phyloP scores from a whole-genome alignment of 2,888 invertebrate species.

The Prosapia bicincta region DNA sequence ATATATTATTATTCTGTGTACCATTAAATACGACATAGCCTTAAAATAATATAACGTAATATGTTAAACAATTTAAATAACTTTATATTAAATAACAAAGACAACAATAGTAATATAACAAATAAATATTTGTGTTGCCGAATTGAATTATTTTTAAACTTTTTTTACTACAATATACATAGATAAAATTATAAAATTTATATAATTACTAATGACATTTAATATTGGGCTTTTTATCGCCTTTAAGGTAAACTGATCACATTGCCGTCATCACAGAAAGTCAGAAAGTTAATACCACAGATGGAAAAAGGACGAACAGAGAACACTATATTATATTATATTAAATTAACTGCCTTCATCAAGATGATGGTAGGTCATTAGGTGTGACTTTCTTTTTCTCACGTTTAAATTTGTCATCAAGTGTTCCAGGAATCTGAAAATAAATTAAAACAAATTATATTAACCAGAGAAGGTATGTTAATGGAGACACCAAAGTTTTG shows the following conservation, averaged over 20 bases:
- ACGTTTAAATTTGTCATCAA: not conserved
- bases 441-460: not conserved
- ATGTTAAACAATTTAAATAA: not conserved
- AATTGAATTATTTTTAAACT: not conserved
- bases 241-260: not conserved
- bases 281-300: not conserved
- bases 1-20: not conserved
- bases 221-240: not conserved
- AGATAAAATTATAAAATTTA: not conserved
- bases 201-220: not conserved
- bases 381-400: not conserved
- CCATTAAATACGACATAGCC: not conserved
- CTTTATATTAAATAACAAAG: not conserved
- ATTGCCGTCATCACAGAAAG: not conserved
- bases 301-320: not conserved
- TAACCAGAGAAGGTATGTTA: too few species aligned
- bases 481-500: too few species aligned
- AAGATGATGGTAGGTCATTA: not conserved
- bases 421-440: not conserved
- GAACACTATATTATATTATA: not conserved
- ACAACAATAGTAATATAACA: too few species aligned
- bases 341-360: not conserved
- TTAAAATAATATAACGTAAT: not conserved
- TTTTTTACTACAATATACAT: not conserved
- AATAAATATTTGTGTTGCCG: not conserved